phyloP scores from a whole-genome alignment of 2,888 invertebrate genomes.

The Apodemia zela region DNA sequence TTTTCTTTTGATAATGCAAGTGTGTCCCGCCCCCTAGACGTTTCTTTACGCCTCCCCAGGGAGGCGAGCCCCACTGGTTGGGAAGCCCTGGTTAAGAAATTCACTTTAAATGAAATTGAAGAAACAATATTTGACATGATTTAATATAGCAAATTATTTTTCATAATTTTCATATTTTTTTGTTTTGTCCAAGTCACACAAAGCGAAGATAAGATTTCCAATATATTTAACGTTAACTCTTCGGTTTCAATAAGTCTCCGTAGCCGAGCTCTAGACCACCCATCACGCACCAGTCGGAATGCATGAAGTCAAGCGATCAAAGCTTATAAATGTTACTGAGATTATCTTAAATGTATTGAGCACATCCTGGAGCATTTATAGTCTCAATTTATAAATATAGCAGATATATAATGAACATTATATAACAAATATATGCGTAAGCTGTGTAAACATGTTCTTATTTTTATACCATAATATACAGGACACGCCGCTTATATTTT shows the following conservation, averaged over 20 bases:
- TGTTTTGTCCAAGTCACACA: not conserved
- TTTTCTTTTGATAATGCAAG: too few relatives aligned
- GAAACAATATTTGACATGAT: not conserved
- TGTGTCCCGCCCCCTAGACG: too few relatives aligned
- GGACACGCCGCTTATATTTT: not conserved
- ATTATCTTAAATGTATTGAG: constrained; percentile 48
- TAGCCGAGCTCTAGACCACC: constrained; percentile 20
- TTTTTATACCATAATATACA: not conserved
- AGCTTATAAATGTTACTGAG: constrained; percentile 71
- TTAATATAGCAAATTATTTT: not conserved
- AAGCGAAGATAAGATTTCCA: not conserved
- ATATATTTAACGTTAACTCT: not conserved
- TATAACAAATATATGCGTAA: not conserved
- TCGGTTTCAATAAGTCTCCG: not conserved
- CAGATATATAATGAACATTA: not conserved
- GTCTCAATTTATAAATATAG: not conserved
- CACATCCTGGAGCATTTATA: constrained; percentile 36
- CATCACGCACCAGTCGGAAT: constrained; percentile 75
- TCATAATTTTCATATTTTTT: too few relatives aligned
- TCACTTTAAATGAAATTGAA: too few relatives aligned
- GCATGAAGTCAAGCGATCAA: constrained; percentile 70
- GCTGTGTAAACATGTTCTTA: not conserved
- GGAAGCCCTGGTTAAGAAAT: too few relatives aligned
- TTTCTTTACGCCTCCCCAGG: too few relatives aligned
- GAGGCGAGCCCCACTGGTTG: too few relatives aligned